Base-by-base conservation (phyloP, 2,888 invertebrate genomes). In the Drosophila demipolita region DNA sequence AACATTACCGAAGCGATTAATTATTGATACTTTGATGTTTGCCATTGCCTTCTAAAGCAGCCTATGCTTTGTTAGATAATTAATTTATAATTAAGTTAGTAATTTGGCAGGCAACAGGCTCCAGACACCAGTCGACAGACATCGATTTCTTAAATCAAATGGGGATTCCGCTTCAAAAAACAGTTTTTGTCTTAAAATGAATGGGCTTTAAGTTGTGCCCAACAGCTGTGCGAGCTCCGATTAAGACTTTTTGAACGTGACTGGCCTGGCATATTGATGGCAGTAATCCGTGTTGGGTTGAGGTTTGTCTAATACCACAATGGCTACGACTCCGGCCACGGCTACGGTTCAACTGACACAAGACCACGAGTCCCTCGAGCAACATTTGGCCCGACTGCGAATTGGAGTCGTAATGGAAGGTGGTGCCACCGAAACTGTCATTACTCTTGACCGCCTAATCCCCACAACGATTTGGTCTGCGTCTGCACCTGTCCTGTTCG, bases 1-100 rank as follows among this genome's bases (percentile, higher is more conserved):
- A 89, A 87, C 89, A 89, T 87, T 87, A 85, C 79, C 83, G 72
- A 78, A 88, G 78, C 87, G 89, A 87, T 87, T 87, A 87, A 89
- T 87, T 87, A 89, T 89, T 87, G 87, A 87, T 87, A 81, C 89
- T 87, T 87, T 87, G 89, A 87, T 87, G 88, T 89, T 77, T 64
- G 58, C 61, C 67, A 57, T 20, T 40, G 61, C 26, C 64, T 53
- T 54, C 65, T 57, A 57, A 33, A 40, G n/a, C 53, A 42, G 59
- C 65, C 73, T 64, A 68, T 80, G 80, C 80, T 85, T 82, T 78
- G 71, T 68, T 73, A 74, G 72, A 75, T 81, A 89, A 87, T 87
- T 89, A 81, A 87, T 85, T 87, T 87, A 87, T 89, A 87, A 87
- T 87, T 89, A 85, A 81, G 86, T 82, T 85, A 83, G 83, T 78